Base-by-base conservation (phyloP, 2,888 invertebrate species). In the Drosophila subquinaria region DNA sequence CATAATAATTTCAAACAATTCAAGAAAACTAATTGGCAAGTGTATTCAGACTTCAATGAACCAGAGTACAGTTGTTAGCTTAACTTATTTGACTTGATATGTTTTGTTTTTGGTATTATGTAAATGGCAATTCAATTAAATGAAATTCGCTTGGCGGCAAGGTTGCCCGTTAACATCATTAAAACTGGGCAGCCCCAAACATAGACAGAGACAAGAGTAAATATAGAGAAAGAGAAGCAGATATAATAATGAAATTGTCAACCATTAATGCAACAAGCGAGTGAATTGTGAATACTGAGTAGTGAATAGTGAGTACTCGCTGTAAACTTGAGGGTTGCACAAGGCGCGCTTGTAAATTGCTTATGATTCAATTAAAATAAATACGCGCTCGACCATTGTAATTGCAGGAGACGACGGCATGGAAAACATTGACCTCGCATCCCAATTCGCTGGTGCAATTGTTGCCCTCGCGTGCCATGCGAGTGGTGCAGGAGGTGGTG, bases 401-500 rank as follows among this genome's bases (percentile, higher is more conserved):
- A 72, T 90, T 90, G 51, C 84, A 93, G 93, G 93, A 93, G 85
- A 88, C 93, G 43, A 91, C 91, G 75, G 93, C 93, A 86, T 93
- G 93, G 93, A 93, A 93, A 79, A 91, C 92, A 69, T 81, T 93
- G 67, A 92, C 93, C 77, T 89, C 93, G 69, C 92, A 93, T 82
- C 93, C 93, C 55, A 93, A 93, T 82, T 92, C 93, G 23, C 71
- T 93, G 69, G 93, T 92, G 56, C 92, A 92, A 60, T 85, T 90
- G 62, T 78, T 93, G 69, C 93, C 93, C 3, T 92, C 92, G 64
- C 90, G 93, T 15, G 93, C 93, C 36, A 93, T 93, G 93, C 91
- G 92, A 47, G 93, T 92, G 67, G 93, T 93, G 64, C 93, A 92
- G 89, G 93, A 93, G 86, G 93, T 93, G 67, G 93, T 93, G 55